Percentiles rank a stretch among this genome's conserved stretches.
phyloP scores from a whole-genome alignment of 2,113 vertebrate genomes.

The Muntiacus reevesi region DNA sequence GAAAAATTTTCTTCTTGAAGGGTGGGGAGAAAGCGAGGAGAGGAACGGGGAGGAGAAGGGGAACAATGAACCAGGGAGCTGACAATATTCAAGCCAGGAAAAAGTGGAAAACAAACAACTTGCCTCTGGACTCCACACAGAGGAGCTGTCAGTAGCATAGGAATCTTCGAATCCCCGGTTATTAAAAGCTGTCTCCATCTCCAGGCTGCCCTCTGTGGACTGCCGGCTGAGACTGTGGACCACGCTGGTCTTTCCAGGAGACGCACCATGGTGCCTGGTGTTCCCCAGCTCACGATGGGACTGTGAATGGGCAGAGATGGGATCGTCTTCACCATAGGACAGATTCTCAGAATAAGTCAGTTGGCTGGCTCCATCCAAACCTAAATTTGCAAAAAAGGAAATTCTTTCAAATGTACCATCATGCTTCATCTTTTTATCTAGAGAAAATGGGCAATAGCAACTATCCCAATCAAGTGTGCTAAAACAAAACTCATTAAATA shows the following conservation, averaged over 20 bases:
- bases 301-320: constrained; percentile 68
- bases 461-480: not conserved
- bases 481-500: not conserved
- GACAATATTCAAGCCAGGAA: not conserved
- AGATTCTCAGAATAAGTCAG: constrained; percentile 82
- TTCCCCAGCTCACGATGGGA: constrained; percentile 47
- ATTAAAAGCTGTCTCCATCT: constrained; percentile 77
- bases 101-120: not conserved
- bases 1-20: not conserved
- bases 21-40: not conserved
- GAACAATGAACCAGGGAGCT: not conserved
- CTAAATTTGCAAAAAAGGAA: constrained; percentile 79
- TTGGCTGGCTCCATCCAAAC: constrained; percentile 82
- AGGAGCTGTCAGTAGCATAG: constrained; percentile 86
- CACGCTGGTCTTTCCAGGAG: constrained; percentile 47
- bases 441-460: not conserved
- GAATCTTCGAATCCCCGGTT: constrained; percentile 80
- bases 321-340: constrained; percentile 76
- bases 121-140: constrained; percentile 92
- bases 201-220: constrained; percentile 75
- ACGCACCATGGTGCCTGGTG: constrained; percentile 30
- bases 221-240: constrained; percentile 56
- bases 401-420: constrained; percentile 67
- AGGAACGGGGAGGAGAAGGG: not conserved
- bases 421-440: not conserved